Conservation (phyloP, 2,888 invertebrate species). For the Phaonia tiefii region DNA sequence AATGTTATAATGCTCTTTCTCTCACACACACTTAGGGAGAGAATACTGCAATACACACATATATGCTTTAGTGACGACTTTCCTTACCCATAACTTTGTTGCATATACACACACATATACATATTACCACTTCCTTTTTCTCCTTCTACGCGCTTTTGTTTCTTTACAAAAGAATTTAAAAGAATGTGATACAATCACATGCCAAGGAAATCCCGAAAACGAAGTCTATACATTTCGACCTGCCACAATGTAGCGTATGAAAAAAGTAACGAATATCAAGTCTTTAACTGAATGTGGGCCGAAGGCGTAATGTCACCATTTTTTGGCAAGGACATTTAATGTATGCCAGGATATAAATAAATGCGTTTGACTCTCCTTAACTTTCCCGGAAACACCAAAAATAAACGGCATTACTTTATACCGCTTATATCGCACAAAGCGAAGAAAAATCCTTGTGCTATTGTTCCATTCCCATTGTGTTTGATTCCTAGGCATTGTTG, state of each 20-base stretch:
- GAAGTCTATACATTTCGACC: not conserved
- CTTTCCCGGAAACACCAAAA: not conserved
- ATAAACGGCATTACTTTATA: conserved; percentile 1
- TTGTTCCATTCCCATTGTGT: conserved; percentile 24
- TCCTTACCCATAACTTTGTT: no score
- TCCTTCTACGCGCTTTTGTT: not conserved
- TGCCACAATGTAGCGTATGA: not conserved
- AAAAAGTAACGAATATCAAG: conserved; percentile 15
- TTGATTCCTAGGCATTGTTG: conserved; percentile 1
- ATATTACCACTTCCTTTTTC: no score
- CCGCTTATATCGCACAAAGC: conserved; percentile 10
- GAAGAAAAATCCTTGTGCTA: conserved; percentile 10
- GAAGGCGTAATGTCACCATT: conserved; percentile 15
- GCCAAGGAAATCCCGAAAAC: not conserved
- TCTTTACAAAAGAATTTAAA: conserved; percentile 3
- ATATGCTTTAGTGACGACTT: not conserved
- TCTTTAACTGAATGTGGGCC: not conserved
- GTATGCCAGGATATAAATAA: not conserved
- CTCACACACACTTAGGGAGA: not conserved
- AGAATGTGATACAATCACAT: conserved; percentile 14
- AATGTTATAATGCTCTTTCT: not conserved
- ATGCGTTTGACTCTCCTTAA: not conserved
- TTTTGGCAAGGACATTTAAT: conserved; percentile 1
- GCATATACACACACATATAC: no score
- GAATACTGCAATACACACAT: not conserved